These are phyloP conservation scores for Phaedon cochleariae DNA, from an alignment of 2,888 invertebrate species.

Conservation along the genomic window DNA sequence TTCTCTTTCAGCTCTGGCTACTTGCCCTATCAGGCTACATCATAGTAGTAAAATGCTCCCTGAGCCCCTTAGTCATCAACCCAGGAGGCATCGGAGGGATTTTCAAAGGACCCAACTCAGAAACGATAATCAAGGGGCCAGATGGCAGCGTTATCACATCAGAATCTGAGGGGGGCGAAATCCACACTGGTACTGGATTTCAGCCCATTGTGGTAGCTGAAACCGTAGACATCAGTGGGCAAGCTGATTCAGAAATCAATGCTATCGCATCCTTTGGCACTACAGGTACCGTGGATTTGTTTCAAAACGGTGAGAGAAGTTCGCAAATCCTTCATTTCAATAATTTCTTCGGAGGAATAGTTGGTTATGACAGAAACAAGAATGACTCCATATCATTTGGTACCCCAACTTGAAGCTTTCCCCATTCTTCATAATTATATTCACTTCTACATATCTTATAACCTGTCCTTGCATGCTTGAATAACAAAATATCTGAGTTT, in stretches of 20 bases:
- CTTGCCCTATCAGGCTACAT: conserved; percentile 35
- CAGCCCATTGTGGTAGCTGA: conserved; percentile 45
- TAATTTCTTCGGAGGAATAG: no score
- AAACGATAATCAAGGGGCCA: conserved; percentile 59
- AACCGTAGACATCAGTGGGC: background rate
- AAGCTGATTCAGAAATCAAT: background rate
- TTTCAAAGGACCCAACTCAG: conserved; percentile 56
- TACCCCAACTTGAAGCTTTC: no score
- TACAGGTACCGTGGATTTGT: no score
- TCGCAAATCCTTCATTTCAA: no score
- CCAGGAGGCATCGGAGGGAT: conserved; percentile 57
- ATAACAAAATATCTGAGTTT: no score
- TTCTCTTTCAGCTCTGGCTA: conserved; percentile 36
- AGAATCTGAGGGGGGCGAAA: conserved; percentile 46
- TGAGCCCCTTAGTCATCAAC: conserved; percentile 48
- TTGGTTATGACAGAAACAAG: no score
- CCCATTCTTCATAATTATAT: no score
- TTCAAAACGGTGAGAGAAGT: no score
- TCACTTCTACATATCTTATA: no score
- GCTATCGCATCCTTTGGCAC: no score
- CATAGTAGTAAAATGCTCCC: conserved; percentile 21
- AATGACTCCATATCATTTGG: no score
- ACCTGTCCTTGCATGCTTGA: no score
- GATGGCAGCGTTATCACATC: conserved; percentile 59
- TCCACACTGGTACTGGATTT: conserved; percentile 36